Percentiles rank a stretch among this genome's conserved stretches.
Conservation (phyloP, 2,113 vertebrate species). For the Xiphias gladius region DNA sequence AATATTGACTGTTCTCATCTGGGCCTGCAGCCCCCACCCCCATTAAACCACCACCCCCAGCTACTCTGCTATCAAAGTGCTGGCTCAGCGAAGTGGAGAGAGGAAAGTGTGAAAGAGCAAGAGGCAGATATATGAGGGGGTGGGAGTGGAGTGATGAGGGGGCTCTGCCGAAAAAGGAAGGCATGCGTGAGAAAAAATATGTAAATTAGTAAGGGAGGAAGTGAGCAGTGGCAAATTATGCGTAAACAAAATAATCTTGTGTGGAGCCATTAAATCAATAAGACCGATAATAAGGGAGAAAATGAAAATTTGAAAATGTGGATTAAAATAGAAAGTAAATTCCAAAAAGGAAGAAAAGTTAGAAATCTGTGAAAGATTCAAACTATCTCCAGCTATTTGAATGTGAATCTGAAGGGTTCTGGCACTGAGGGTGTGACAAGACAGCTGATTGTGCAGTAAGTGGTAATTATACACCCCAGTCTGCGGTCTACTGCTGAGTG, state of each 20-base stretch:
- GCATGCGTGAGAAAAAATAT: slow-evolving; percentile 36
- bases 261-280: slow-evolving; percentile 30
- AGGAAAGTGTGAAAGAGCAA: slow-evolving; percentile 43
- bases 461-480: slow-evolving; percentile 77
- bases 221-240: slow-evolving; percentile 40
- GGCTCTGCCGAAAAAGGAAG: slow-evolving; percentile 34
- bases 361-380: slow-evolving; percentile 38
- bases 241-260: slow-evolving; percentile 36
- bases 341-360: slow-evolving; percentile 29
- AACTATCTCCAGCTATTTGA: slow-evolving; percentile 43
- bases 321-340: slow-evolving; percentile 10
- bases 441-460: slow-evolving; percentile 77
- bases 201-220: slow-evolving; percentile 6
- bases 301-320: slow-evolving; percentile 19
- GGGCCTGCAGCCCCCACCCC: slow-evolving; percentile 66
- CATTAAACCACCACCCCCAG: slow-evolving; percentile 65
- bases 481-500: slow-evolving; percentile 70
- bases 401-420: slow-evolving; percentile 52
- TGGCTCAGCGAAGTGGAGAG: slow-evolving; percentile 78
- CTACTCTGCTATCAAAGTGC: slow-evolving; percentile 79
- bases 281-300: slow-evolving; percentile 21
- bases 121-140: slow-evolving; percentile 40
- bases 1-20: slow-evolving; percentile 84
- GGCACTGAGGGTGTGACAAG: slow-evolving; percentile 64
- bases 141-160: not conserved